These are phyloP conservation scores for Mythimna vitellina DNA, from an alignment of 2,888 invertebrate genomes.

Conservation along the genomic window DNA sequence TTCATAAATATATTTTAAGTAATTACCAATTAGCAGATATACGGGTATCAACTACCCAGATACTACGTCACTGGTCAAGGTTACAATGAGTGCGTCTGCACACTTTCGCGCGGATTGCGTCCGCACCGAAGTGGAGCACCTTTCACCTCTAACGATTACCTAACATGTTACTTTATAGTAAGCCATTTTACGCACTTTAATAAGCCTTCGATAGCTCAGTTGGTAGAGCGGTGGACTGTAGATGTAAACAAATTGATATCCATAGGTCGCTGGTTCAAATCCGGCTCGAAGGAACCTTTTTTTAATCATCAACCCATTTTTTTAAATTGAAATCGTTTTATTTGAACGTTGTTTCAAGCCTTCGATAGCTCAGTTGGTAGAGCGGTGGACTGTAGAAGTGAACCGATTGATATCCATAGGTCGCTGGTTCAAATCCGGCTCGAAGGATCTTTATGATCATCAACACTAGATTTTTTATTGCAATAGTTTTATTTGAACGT, in stretches of 20 bases:
- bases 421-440: constrained; percentile 92
- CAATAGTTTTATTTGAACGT: not conserved
- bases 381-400: constrained; percentile 89
- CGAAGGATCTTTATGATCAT: constrained; percentile 83
- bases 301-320: not conserved
- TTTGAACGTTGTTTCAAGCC: not conserved
- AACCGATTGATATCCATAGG: constrained; percentile 87
- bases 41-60: not conserved
- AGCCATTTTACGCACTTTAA: constrained; percentile 31
- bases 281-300: constrained; percentile 85
- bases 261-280: constrained; percentile 92
- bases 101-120: constrained; percentile 42
- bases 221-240: constrained; percentile 73
- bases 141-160: constrained; percentile 63
- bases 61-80: constrained; percentile 26
- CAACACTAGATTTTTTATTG: not conserved
- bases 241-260: constrained; percentile 79
- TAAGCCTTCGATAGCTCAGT: constrained; percentile 90
- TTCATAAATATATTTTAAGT: not conserved
- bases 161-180: constrained; percentile 45
- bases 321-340: not conserved
- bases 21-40: not conserved
- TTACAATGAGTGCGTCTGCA: constrained; percentile 31
- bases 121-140: constrained; percentile 63
- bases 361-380: constrained; percentile 74